Conservation (phyloP, 2,888 invertebrate species). For the Tachina fera region DNA sequence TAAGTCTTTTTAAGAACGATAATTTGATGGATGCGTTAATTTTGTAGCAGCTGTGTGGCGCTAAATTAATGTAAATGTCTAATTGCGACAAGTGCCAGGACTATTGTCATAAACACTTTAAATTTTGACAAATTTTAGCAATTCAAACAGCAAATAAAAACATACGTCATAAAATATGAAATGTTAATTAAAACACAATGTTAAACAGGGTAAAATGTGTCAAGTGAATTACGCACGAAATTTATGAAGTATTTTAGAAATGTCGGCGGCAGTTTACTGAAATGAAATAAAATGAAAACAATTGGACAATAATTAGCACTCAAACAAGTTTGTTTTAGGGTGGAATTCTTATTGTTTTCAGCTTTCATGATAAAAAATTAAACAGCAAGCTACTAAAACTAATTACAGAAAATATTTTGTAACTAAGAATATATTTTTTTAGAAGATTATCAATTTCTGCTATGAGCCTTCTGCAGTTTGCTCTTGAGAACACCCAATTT, state of each 20-base stretch:
- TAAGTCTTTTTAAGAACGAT: neutral
- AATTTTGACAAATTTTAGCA: slow-evolving; percentile 15
- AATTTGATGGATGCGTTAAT: neutral
- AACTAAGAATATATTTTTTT: too few relatives aligned
- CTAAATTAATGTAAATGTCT: slow-evolving; percentile 54
- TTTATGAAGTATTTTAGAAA: neutral
- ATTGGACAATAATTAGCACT: too few relatives aligned
- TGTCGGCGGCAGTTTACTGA: neutral
- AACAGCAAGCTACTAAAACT: too few relatives aligned
- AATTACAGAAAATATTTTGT: too few relatives aligned
- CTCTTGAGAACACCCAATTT: too few relatives aligned
- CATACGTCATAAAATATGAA: slow-evolving; percentile 8
- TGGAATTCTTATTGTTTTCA: too few relatives aligned
- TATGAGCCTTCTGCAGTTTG: too few relatives aligned
- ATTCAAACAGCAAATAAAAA: neutral
- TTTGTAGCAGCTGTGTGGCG: slow-evolving; percentile 3
- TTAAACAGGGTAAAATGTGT: slow-evolving; percentile 3
- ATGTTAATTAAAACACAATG: slow-evolving; percentile 39
- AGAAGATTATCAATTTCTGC: too few relatives aligned
- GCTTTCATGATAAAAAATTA: too few relatives aligned
- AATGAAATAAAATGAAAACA: too few relatives aligned
- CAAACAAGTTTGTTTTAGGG: too few relatives aligned
- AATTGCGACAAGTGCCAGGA: slow-evolving; percentile 47
- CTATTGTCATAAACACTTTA: slow-evolving; percentile 33
- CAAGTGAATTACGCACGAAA: neutral